Evolutionary conservation across 1,140 invertebrate genomes (phyloP), one percentile per base, ranked within the genome.

Genomic region (Diabrotica undecimpunctata): DNA sequence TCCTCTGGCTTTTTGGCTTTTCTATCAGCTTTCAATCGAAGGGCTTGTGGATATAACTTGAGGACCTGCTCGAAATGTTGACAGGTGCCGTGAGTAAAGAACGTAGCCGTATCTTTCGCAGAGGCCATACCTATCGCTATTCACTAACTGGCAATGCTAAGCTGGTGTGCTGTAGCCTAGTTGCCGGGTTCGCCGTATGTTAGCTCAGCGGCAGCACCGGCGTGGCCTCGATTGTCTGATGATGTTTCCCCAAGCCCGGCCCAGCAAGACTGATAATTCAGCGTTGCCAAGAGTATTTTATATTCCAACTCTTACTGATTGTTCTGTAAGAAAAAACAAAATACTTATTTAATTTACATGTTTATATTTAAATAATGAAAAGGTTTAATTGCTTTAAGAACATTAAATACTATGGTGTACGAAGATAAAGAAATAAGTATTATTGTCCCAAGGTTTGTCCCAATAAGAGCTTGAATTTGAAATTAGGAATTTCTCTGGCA

Each of bases 1-100:
- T 96, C 93, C 80, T 95, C 93, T 55, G 93, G 92, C 82, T 93
- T 95, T 84, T 95, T 95, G 74, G 85, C 89, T 79, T 91, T 92
- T 77, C 85, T 86, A 81, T 93, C 90, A 59, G 93, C 92, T 82
- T 95, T 95, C 70, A 94, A 81, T 79, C 87, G 86, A 54, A 96
- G 83, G 66, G 92, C 93, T 82, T 94, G 87, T 67, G 92, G 91
- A 81, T 95, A 95, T 73, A 95, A 83, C 82, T 91, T 90, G 72
- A 93, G 85, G 74, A 94, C 91, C 82, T 91, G 89, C 78, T 92
- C 88, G 82, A 93, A 95, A 80, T 94, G 92, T 81, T 83, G 85
- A 72, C 89, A 86, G 79, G 90, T 91, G 75, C 91, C 93, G 83
- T 91, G 88, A 79, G 89, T 86, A 82, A 94, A 95, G 86, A 95